A percentile compares a stretch with the other conserved stretches of the same genome.
These are phyloP conservation scores for Microplitis mediator DNA, from an alignment of 1,140 invertebrate genomes.

Conservation along the genomic window DNA sequence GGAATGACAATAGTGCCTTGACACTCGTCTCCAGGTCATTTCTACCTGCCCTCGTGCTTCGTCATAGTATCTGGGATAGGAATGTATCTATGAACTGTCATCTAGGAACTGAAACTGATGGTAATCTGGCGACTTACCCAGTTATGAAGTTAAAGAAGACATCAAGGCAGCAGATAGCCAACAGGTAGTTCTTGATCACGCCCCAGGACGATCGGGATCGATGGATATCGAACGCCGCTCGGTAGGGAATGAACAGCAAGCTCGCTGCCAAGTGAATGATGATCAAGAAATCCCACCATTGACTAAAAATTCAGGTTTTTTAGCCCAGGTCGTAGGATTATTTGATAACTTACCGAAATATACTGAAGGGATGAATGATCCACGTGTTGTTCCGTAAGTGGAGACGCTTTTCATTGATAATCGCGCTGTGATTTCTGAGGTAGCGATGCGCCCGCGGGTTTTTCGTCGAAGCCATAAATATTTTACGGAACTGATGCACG, in stretches of 20 bases:
- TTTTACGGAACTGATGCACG: slow-evolving; percentile 12
- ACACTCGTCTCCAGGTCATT: slow-evolving; percentile 40
- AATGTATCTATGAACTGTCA: background rate
- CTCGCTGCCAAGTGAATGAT: slow-evolving; percentile 38
- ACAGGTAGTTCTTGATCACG: slow-evolving; percentile 41
- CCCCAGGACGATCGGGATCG: slow-evolving; percentile 32
- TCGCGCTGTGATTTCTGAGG: slow-evolving; percentile 47
- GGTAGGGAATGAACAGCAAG: slow-evolving; percentile 45
- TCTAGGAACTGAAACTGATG: background rate
- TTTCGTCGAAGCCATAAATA: slow-evolving; percentile 44
- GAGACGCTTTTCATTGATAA: slow-evolving; percentile 46
- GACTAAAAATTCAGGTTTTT: slow-evolving; percentile 20
- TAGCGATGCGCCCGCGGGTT: slow-evolving; percentile 46
- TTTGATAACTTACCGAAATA: slow-evolving; percentile 47
- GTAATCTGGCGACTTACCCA: slow-evolving; percentile 40
- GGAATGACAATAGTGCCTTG: slow-evolving; percentile 37
- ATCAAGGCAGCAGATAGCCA: slow-evolving; percentile 43
- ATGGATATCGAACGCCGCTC: slow-evolving; percentile 46
- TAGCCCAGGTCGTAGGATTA: too few species aligned
- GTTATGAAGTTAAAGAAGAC: slow-evolving; percentile 52
- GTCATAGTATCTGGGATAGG: slow-evolving; percentile 46
- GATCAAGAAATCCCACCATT: slow-evolving; percentile 50
- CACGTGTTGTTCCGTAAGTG: slow-evolving; percentile 41
- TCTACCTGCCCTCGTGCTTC: slow-evolving; percentile 39
- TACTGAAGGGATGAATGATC: slow-evolving; percentile 56